These are phyloP conservation scores for Drosophila kohkoa DNA, from an alignment of 1,140 invertebrate species.

Conservation along the genomic window DNA sequence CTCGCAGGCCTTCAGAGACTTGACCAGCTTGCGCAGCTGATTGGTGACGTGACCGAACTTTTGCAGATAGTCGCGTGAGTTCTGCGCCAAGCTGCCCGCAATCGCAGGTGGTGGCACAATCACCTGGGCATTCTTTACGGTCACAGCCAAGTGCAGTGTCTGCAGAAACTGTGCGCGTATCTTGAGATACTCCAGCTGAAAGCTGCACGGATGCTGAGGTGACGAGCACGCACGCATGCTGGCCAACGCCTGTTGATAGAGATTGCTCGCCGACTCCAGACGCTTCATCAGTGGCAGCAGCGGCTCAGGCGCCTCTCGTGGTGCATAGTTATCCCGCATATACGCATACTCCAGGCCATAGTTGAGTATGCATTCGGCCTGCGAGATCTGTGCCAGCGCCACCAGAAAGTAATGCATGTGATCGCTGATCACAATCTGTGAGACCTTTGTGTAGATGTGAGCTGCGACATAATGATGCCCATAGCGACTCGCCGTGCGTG, in stretches of 20 bases:
- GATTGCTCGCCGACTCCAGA: slow-evolving; percentile 87
- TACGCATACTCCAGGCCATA: slow-evolving; percentile 78
- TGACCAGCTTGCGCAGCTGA: slow-evolving; percentile 87
- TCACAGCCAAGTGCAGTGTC: slow-evolving; percentile 90
- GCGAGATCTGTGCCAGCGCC: slow-evolving; percentile 90
- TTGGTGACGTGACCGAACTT: slow-evolving; percentile 93
- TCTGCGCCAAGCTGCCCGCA: slow-evolving; percentile 91
- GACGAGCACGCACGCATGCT: slow-evolving; percentile 88
- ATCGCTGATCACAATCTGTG: slow-evolving; percentile 93
- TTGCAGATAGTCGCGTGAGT: slow-evolving; percentile 92
- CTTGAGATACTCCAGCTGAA: slow-evolving; percentile 92
- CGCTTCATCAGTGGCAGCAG: slow-evolving; percentile 86
- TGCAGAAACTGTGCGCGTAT: slow-evolving; percentile 92
- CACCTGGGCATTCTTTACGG: slow-evolving; percentile 92
- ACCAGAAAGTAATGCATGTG: slow-evolving; percentile 96
- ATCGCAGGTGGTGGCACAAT: slow-evolving; percentile 97
- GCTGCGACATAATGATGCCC: slow-evolving; percentile 92
- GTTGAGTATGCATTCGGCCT: slow-evolving; percentile 87
- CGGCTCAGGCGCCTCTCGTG: slow-evolving; percentile 44
- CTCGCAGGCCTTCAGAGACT: slow-evolving; percentile 91
- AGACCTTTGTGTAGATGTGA: slow-evolving; percentile 88
- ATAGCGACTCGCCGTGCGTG: slow-evolving; percentile 92
- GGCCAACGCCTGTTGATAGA: slow-evolving; percentile 89
- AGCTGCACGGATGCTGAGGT: slow-evolving; percentile 85
- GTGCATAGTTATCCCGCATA: slow-evolving; percentile 73